phyloP scores from a whole-genome alignment of 2,888 invertebrate genomes.

The Disparrhopalites patrizii region DNA sequence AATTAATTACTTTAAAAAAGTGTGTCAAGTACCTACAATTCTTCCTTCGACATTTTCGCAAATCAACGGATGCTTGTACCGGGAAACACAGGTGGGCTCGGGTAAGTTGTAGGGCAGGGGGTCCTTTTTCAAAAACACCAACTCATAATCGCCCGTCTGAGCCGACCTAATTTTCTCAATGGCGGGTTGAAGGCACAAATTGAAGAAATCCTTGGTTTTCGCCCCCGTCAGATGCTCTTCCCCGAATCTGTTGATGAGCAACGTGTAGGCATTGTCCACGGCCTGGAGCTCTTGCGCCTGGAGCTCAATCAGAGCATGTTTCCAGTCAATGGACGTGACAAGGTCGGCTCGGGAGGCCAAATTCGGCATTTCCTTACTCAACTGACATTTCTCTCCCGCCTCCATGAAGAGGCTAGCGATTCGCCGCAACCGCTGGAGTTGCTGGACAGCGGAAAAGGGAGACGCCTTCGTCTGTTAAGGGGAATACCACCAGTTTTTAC shows the following conservation, averaged over 20 bases:
- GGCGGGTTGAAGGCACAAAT: neutral
- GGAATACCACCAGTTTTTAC: too few relatives aligned
- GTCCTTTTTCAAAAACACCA: neutral
- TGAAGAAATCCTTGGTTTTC: neutral
- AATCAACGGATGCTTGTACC: too few relatives aligned
- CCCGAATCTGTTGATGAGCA: neutral
- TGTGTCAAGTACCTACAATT: neutral
- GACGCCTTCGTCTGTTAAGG: too few relatives aligned
- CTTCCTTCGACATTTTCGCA: neutral
- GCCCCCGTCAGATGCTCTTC: neutral
- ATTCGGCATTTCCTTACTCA: neutral
- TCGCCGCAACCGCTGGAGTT: neutral
- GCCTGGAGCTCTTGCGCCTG: neutral
- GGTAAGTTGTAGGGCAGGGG: neutral
- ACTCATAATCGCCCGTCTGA: neutral
- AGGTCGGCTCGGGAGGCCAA: neutral
- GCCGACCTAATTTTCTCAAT: neutral
- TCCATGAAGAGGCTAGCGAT: constrained; percentile 11
- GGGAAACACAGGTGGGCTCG: too few relatives aligned
- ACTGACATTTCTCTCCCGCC: neutral
- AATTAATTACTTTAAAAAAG: too few relatives aligned
- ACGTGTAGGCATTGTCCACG: neutral
- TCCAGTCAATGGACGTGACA: constrained; percentile 7
- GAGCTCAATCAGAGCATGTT: constrained; percentile 1
- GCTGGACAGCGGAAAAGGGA: neutral